Base-by-base conservation (phyloP, 2,888 invertebrate species). In the Erannis defoliaria region DNA sequence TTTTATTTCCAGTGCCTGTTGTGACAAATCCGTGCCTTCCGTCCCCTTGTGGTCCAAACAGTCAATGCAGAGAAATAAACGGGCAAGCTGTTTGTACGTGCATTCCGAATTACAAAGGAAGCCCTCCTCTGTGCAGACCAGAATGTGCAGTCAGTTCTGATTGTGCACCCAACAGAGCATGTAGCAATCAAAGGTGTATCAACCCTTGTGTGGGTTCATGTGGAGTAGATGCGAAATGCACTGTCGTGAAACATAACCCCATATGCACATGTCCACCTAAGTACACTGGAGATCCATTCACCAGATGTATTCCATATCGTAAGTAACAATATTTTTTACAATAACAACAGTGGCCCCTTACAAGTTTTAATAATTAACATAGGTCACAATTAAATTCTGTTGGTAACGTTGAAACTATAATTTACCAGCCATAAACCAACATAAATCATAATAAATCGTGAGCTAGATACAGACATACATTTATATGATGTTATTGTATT, bases 71-170 rank as follows among this genome's bases (percentile, higher is more conserved):
- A 74, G 94, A 94, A 81, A 80, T 94, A 5, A 95, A 95, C 69
- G 94, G 94, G 37, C 95, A 95, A 81, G 95, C 95, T 16, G 95
- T 96, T 23, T 97, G 97, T 78, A 95, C 96, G 12, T 97, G 97
- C 80, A 88, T 95, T 61, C 92, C 94, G 29, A 94, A 95, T 67
- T 96, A 95, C 77, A 91, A 93, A 61, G 97, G 97, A 57, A 94
- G 94, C 59, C 97, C 97, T 35, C 96, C 97, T 16, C 91, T 94
- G 63, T 97, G 97, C 79, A 94, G 95, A 72, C 96, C 96, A 12
- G 97, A 97, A 85, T 97, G 97, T 82, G 93, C 95, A 26, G 94
- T 96, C 55, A 96, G 96, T 81, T 95, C 96, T 2, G 96, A 97
- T 77, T 97, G 96, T 85, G 92, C 95, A 38, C 93, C 94, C 48